Evolutionary conservation across 2,113 vertebrate genomes (phyloP).

Genomic region (Recurvirostra avosetta): DNA sequence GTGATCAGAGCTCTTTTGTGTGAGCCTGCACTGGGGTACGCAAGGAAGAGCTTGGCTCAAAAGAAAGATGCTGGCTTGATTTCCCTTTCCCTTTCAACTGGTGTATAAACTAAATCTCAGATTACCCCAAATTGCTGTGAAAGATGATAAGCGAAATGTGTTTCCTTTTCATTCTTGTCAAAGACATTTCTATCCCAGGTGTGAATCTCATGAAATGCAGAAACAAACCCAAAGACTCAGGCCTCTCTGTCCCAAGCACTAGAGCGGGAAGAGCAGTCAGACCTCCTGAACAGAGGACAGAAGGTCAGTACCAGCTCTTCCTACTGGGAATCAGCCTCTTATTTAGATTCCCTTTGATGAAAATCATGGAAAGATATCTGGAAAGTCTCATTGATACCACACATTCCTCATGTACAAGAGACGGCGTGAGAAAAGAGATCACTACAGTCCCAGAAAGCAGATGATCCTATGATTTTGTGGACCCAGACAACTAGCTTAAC

Average conservation of each 20-base stretch:
- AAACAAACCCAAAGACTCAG: neutral
- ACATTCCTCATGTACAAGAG: neutral
- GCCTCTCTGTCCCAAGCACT: neutral
- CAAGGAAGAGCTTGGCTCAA: constrained; percentile 46
- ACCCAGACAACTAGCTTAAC: neutral
- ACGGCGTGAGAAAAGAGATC: neutral
- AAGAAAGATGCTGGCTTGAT: constrained; percentile 54
- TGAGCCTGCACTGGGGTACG: constrained; percentile 4
- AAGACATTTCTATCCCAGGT: constrained; percentile 39
- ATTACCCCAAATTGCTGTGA: constrained; percentile 55
- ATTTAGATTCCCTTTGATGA: neutral
- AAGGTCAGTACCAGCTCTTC: neutral
- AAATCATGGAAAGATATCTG: neutral
- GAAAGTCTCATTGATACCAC: neutral
- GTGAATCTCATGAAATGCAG: neutral
- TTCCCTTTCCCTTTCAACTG: constrained; percentile 52
- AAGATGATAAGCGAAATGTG: neutral
- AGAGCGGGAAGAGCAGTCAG: neutral
- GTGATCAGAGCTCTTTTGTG: constrained; percentile 71
- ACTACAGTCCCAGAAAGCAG: neutral
- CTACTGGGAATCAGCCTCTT: neutral
- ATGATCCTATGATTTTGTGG: neutral
- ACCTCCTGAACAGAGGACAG: neutral
- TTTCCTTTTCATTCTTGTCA: constrained; percentile 19
- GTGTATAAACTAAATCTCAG: constrained; percentile 66